Conservation (phyloP, 2,888 invertebrate species). For the Phengaris arion region DNA sequence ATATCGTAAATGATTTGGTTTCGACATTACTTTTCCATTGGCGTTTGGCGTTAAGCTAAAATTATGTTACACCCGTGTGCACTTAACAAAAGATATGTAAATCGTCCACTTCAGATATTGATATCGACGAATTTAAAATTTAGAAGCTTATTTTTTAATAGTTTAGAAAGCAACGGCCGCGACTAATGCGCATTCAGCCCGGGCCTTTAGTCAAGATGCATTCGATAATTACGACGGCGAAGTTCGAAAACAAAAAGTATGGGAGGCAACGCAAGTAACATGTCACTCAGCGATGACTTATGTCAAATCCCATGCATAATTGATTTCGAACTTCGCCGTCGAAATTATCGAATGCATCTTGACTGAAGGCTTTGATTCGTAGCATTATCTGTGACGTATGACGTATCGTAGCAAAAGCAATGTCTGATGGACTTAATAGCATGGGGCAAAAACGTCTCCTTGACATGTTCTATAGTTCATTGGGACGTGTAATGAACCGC, state of each 20-base stretch:
- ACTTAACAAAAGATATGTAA: constrained; percentile 20
- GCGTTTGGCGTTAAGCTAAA: constrained; percentile 29
- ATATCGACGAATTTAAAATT: constrained; percentile 20
- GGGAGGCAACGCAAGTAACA: no score
- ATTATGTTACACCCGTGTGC: constrained; percentile 18
- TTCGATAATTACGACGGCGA: no score
- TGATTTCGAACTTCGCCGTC: no score
- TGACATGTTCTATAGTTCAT: constrained; percentile 21
- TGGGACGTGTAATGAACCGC: constrained; percentile 21
- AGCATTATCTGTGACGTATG: neutral
- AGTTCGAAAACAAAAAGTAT: no score
- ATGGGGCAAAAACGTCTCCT: constrained; percentile 25
- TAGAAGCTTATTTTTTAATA: constrained; percentile 20
- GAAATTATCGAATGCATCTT: no score
- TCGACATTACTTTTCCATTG: constrained; percentile 27
- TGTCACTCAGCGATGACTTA: no score
- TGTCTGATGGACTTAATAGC: constrained; percentile 15
- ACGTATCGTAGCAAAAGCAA: neutral
- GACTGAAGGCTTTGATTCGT: neutral
- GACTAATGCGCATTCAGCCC: constrained; percentile 9
- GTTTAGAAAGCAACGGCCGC: constrained; percentile 19
- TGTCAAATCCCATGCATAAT: no score
- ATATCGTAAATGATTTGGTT: constrained; percentile 24
- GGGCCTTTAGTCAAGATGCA: no score
- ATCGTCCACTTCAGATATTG: constrained; percentile 16